phyloP scores from a whole-genome alignment of 2,888 invertebrate species.

The Leucozona laternaria region DNA sequence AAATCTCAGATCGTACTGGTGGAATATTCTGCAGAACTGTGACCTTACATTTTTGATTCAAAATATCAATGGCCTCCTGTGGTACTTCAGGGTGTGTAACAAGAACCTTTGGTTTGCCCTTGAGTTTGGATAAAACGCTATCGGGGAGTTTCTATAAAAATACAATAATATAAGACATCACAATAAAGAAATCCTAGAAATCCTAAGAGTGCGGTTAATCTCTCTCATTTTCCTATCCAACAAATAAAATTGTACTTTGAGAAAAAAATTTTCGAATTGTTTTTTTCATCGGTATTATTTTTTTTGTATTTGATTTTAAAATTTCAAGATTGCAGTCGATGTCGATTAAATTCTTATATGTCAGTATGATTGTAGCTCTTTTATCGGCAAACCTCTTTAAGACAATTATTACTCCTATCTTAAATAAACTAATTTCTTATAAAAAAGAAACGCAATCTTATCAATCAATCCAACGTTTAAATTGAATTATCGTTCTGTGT shows the following conservation, averaged over 20 bases:
- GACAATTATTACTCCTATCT: not conserved
- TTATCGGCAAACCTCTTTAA: not conserved
- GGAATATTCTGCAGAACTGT: conserved; percentile 79
- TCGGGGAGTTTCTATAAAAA: conserved; percentile 38
- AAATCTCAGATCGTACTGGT: conserved; percentile 79
- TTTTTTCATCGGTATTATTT: too few relatives aligned
- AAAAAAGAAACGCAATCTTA: not conserved
- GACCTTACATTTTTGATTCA: conserved; percentile 84
- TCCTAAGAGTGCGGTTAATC: not conserved
- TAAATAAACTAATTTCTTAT: not conserved
- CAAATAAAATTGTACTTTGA: too few relatives aligned
- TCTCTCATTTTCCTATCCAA: too few relatives aligned
- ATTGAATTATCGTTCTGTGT: not conserved
- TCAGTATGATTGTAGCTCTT: not conserved
- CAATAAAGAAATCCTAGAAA: not conserved
- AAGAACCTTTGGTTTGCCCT: conserved; percentile 85
- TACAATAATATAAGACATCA: not conserved
- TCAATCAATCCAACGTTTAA: not conserved
- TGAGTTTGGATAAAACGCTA: conserved; percentile 37
- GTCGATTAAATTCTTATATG: not conserved
- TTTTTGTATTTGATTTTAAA: too few relatives aligned
- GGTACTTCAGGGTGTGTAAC: conserved; percentile 89
- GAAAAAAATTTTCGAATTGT: too few relatives aligned
- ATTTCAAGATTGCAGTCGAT: not conserved
- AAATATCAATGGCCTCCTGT: conserved; percentile 86